A percentile compares a stretch with the other conserved stretches of the same genome.
Conservation (phyloP, 2,797 vertebrate genomes). For the Buceros bicornis region DNA sequence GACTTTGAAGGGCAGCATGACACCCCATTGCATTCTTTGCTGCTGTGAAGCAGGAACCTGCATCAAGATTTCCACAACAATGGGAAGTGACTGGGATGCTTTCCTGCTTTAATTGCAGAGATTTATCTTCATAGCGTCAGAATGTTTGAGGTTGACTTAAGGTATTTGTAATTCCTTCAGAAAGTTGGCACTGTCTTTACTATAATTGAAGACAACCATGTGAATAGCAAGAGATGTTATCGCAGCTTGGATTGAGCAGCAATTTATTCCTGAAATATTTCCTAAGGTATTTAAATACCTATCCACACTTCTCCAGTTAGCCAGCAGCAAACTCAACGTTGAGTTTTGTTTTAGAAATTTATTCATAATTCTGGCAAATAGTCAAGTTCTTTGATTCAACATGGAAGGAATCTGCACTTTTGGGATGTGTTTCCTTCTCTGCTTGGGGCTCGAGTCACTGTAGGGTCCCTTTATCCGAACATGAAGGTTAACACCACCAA, state of each 20-base stretch:
- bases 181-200: not conserved
- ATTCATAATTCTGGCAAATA: not conserved
- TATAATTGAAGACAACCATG: not conserved
- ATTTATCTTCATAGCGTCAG: not conserved
- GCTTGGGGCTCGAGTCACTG: not conserved
- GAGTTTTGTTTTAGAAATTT: not conserved
- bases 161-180: not conserved
- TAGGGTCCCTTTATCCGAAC: not conserved
- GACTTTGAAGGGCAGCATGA: not conserved
- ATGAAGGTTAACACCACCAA: not conserved
- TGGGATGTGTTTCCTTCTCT: not conserved
- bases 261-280: not conserved
- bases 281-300: not conserved
- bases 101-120: not conserved
- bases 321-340: not conserved
- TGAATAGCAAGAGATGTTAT: not conserved
- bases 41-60: not conserved
- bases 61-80: not conserved
- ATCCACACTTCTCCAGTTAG: not conserved
- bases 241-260: not conserved
- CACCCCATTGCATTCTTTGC: not conserved
- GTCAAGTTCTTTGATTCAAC: fast-evolving
- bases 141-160: not conserved
- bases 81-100: not conserved
- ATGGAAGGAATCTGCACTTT: fast-evolving